Evolutionary conservation across 92 coral and sea anemone genomes (phyloP).

Genomic region (Muricea muricata): DNA sequence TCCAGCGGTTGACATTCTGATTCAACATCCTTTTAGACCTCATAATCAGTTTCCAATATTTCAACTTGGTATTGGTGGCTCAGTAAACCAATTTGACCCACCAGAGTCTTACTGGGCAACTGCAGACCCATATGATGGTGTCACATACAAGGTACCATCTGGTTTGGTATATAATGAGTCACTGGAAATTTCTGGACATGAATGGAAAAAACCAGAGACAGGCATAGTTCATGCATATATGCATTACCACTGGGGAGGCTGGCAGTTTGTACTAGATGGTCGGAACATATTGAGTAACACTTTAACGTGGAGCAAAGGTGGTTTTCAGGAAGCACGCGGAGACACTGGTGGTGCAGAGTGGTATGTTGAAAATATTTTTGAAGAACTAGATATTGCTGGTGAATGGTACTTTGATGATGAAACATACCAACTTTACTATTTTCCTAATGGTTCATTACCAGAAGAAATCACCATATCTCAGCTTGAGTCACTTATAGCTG

Average conservation of each 20-base stretch:
- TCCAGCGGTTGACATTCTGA: conserved; percentile 37
- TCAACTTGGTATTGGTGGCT: conserved; percentile 40
- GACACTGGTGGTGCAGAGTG: conserved; percentile 40
- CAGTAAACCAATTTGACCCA: conserved; percentile 39
- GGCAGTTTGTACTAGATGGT: conserved; percentile 33
- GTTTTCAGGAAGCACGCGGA: conserved; percentile 44
- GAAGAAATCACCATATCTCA: conserved; percentile 42
- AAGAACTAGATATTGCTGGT: conserved; percentile 42
- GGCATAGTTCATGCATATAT: conserved; percentile 42
- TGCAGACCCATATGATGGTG: conserved; percentile 16
- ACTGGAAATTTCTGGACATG: conserved; percentile 3
- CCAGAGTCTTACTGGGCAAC: conserved; percentile 46
- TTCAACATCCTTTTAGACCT: conserved; percentile 5
- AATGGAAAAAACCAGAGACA: conserved; percentile 36
- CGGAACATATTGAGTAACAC: conserved; percentile 13
- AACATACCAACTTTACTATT: conserved; percentile 37
- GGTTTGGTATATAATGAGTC: conserved; percentile 37
- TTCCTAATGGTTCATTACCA: conserved; percentile 30
- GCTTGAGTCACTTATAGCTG: conserved; percentile 32
- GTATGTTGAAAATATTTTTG: conserved; percentile 45
- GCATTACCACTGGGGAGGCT: conserved; percentile 53
- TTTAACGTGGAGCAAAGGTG: conserved; percentile 37
- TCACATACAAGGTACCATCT: conserved; percentile 33
- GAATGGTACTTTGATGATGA: conserved; percentile 48
- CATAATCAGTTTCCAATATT: conserved; percentile 36